Conservation (phyloP, 2,797 vertebrate genomes). For the Erpetoichthys calabaricus region DNA sequence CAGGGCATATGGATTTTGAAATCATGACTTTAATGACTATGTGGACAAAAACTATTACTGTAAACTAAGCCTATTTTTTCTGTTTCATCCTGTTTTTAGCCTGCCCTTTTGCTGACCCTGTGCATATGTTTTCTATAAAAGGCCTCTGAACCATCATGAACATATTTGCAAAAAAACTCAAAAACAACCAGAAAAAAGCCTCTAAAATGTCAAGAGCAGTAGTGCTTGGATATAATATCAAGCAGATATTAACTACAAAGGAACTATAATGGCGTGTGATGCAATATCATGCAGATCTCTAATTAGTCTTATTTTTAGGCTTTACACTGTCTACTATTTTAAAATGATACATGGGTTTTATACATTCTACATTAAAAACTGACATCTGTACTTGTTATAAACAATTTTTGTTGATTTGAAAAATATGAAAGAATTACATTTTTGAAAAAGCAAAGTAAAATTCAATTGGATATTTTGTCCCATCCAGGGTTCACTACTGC, state of each 20-base stretch:
- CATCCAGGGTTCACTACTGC: too few relatives aligned
- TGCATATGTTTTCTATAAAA: conserved; percentile 4
- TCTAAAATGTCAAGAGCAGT: background rate
- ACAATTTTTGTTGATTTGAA: too few relatives aligned
- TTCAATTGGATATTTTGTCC: too few relatives aligned
- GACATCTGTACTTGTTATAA: too few relatives aligned
- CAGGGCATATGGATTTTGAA: background rate
- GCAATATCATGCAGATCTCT: background rate
- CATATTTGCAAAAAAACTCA: conserved; percentile 1
- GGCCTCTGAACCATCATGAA: conserved; percentile 2
- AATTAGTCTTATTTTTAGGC: background rate
- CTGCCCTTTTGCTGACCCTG: conserved; percentile 1
- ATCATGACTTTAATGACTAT: background rate
- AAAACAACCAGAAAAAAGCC: background rate
- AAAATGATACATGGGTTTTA: too few relatives aligned
- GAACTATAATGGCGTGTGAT: conserved; percentile 3
- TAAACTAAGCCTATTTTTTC: background rate
- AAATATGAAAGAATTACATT: too few relatives aligned
- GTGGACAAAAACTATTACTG: background rate
- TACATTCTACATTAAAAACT: too few relatives aligned
- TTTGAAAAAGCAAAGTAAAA: too few relatives aligned
- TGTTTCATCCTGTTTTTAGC: background rate
- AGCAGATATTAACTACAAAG: conserved; percentile 1
- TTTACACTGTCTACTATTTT: conserved; percentile 32
- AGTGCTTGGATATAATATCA: conserved; percentile 4